Conservation (phyloP, 1,140 invertebrate genomes). For the Lamellibrachia luymesi region DNA sequence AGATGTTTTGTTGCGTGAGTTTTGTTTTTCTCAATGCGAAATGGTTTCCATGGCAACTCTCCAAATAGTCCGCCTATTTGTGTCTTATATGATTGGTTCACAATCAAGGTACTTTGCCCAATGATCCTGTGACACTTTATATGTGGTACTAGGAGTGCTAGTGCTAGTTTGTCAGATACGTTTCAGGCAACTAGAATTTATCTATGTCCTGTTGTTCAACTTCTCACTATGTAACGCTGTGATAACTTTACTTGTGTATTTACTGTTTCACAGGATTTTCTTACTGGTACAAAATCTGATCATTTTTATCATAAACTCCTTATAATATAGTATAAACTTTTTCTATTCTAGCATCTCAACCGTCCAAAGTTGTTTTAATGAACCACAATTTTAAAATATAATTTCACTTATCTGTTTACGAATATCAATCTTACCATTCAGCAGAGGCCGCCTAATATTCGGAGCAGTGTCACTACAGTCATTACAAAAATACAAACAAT, state of each 20-base stretch:
- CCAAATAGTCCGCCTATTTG: background rate
- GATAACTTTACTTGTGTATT: background rate
- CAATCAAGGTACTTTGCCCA: background rate
- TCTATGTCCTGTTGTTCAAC: background rate
- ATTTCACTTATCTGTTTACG: too few relatives aligned
- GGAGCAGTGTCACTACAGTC: too few relatives aligned
- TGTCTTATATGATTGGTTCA: too few relatives aligned
- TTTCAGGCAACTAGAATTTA: background rate
- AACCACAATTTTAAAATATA: too few relatives aligned
- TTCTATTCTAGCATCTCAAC: too few relatives aligned
- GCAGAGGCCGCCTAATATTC: too few relatives aligned
- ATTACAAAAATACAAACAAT: too few relatives aligned
- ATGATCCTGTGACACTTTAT: background rate
- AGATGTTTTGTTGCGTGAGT: background rate
- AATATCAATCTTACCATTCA: too few relatives aligned
- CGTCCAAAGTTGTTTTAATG: too few relatives aligned
- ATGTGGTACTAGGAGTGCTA: background rate
- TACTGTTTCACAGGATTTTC: background rate
- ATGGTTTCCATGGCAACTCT: background rate
- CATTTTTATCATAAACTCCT: too few relatives aligned
- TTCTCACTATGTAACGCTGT: background rate
- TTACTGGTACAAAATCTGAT: background rate
- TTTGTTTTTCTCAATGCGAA: background rate
- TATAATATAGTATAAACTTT: too few relatives aligned
- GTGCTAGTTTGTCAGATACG: background rate